A percentile compares a stretch with the other conserved stretches of the same genome.
phyloP scores from a whole-genome alignment of 2,797 vertebrate genomes.

The Poecilia gillii region DNA sequence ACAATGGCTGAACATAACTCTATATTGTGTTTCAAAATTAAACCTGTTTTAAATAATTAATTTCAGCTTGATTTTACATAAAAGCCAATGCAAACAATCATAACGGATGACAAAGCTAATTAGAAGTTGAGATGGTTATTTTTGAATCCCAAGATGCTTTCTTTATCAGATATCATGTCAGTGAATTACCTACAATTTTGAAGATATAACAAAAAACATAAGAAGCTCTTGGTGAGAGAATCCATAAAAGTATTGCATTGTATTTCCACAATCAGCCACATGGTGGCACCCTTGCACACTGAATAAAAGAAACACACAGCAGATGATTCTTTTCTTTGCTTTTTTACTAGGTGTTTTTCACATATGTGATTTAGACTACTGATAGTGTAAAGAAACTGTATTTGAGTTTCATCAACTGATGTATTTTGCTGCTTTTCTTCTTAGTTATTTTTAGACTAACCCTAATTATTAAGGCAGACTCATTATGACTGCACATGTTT shows the following conservation, averaged over 20 bases:
- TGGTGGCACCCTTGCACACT: constrained; percentile 73
- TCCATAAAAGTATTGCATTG: not conserved
- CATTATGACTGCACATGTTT: constrained; percentile 9
- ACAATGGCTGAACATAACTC: not conserved
- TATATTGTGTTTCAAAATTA: not conserved
- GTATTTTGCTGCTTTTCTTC: constrained; percentile 6
- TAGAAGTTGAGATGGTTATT: not conserved
- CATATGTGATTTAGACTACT: not conserved
- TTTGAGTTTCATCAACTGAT: constrained; percentile 10
- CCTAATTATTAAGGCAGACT: constrained; percentile 24
- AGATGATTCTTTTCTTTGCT: constrained; percentile 6
- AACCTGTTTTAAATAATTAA: not conserved
- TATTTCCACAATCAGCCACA: constrained; percentile 58
- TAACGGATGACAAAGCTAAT: not conserved
- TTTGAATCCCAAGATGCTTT: not conserved
- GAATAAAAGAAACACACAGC: constrained; percentile 4
- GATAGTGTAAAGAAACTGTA: constrained; percentile 7
- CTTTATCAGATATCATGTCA: not conserved
- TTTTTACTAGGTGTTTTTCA: not conserved
- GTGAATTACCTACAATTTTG: not conserved
- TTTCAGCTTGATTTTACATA: not conserved
- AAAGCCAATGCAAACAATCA: not conserved
- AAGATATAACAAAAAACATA: not conserved
- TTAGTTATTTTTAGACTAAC: constrained; percentile 36
- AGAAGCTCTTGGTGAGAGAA: not conserved